phyloP scores from a whole-genome alignment of 2,113 vertebrate species.

The Rhipidura dahli region DNA sequence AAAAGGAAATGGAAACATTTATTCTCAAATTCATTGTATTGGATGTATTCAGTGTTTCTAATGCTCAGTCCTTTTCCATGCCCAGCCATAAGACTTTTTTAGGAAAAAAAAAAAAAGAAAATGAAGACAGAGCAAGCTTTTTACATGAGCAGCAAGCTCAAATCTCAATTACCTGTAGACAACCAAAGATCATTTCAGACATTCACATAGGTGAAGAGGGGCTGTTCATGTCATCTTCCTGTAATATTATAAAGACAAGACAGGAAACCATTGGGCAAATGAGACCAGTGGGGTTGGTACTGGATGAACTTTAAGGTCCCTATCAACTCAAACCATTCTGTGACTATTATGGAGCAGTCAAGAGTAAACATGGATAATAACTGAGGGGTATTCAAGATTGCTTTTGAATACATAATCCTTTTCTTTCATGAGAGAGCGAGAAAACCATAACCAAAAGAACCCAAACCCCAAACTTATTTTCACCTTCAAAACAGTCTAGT shows the following conservation, averaged over 20 bases:
- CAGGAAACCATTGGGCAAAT: background rate
- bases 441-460: background rate
- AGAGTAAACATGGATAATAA: background rate
- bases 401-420: background rate
- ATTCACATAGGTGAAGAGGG: background rate
- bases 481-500: background rate
- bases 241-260: background rate
- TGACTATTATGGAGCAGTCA: background rate
- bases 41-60: background rate
- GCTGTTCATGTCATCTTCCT: background rate
- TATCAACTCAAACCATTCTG: background rate
- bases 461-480: background rate
- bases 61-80: background rate
- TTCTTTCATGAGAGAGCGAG: background rate
- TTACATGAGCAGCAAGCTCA: background rate
- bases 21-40: background rate
- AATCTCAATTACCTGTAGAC: background rate
- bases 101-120: background rate
- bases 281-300: background rate
- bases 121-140: background rate
- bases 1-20: background rate
- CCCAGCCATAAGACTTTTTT: accelerated
- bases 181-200: background rate
- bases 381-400: background rate
- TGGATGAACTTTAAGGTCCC: background rate